These are phyloP conservation scores for Lucilia cuprina DNA, from an alignment of 1,140 invertebrate genomes.

Conservation along the genomic window DNA sequence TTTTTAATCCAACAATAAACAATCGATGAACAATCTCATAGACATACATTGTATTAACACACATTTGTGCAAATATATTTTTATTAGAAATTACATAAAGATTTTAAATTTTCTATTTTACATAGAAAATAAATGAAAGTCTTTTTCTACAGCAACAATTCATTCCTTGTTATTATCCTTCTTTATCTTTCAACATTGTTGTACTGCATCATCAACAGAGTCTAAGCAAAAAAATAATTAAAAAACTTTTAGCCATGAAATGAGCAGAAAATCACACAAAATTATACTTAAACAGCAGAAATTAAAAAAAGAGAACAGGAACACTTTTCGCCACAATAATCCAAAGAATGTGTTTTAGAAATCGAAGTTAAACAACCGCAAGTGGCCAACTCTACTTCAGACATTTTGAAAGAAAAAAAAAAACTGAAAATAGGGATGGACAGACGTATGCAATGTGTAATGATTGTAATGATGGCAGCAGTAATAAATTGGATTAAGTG, in stretches of 20 bases:
- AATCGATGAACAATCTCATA: no score
- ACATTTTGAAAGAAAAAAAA: background rate
- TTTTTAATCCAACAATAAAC: no score
- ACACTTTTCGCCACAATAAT: background rate
- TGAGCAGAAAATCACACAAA: background rate
- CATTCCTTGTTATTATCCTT: background rate
- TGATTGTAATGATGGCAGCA: background rate
- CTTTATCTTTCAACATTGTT: background rate
- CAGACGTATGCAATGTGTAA: background rate
- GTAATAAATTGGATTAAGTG: conserved; percentile 1
- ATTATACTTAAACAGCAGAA: background rate
- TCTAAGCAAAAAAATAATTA: background rate
- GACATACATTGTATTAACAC: no score
- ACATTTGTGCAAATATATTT: no score
- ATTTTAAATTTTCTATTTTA: background rate
- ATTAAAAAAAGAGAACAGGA: background rate
- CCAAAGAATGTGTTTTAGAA: background rate
- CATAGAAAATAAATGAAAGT: background rate
- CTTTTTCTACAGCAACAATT: background rate
- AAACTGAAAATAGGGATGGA: background rate
- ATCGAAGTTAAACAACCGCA: conserved; percentile 1
- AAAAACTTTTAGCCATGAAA: background rate
- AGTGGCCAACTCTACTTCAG: background rate
- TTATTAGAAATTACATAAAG: background rate
- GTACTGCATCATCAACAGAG: background rate